Evolutionary conservation across 2,113 vertebrate species (phyloP).

Genomic region (Sinocyclocheilus anshuiensis): DNA sequence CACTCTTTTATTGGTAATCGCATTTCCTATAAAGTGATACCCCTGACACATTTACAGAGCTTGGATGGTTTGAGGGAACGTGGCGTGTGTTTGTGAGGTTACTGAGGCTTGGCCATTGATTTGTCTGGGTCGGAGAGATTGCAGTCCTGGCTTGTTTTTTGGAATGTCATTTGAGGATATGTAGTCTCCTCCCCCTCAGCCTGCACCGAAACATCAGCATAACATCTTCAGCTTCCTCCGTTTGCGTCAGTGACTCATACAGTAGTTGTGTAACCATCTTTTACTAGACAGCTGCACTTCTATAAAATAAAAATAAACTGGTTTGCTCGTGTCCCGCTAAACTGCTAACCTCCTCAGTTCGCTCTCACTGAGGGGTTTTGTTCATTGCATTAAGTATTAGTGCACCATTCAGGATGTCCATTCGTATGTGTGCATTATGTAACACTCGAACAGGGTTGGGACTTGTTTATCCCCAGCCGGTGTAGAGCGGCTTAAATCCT

Average conservation of each 20-base stretch:
- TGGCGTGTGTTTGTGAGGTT: background rate
- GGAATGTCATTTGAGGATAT: background rate
- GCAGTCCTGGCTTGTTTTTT: background rate
- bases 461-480: conserved; percentile 30
- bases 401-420: conserved; percentile 2
- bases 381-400: conserved; percentile 9
- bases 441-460: conserved; percentile 43
- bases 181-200: background rate
- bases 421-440: conserved; percentile 55
- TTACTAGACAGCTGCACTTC: background rate
- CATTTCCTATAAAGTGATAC: background rate
- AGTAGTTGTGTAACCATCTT: background rate
- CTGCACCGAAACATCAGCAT: background rate
- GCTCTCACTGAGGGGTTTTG: no score
- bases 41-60: background rate
- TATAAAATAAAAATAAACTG: background rate
- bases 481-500: no score
- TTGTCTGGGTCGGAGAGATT: background rate
- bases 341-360: conserved; percentile 48
- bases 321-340: conserved; percentile 48
- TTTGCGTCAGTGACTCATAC: background rate
- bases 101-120: background rate
- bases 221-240: background rate
- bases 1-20: background rate
- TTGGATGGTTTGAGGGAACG: background rate